Conservation (phyloP, 2,888 invertebrate species). For the Exephanes ischioxanthus region DNA sequence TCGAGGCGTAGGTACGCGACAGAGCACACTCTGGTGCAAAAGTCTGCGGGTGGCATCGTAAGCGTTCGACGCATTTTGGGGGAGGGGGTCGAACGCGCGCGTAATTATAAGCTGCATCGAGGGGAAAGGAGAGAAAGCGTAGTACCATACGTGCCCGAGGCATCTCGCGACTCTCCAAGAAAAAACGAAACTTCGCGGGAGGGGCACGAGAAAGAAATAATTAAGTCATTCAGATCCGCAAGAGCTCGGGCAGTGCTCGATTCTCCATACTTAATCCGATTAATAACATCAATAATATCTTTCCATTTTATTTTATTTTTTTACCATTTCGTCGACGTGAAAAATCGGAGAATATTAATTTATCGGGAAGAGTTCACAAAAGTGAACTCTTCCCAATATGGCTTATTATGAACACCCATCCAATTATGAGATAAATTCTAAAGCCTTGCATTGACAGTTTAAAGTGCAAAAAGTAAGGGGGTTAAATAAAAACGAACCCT, state of each 20-base stretch:
- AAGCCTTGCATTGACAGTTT: conserved; percentile 5
- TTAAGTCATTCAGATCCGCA: conserved; percentile 43
- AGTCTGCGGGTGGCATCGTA: conserved; percentile 62
- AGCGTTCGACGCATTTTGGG: conserved; percentile 34
- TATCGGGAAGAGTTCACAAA: no score
- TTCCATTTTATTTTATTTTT: no score
- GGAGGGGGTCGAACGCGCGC: conserved; percentile 36
- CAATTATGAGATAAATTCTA: conserved; percentile 1
- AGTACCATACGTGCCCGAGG: conserved; percentile 39
- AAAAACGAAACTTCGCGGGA: conserved; percentile 39
- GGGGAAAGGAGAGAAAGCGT: conserved; percentile 38
- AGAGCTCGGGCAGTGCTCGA: not conserved
- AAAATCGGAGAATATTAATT: no score
- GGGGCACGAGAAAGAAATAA: conserved; percentile 17
- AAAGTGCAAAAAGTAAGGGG: not conserved
- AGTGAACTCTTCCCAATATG: not conserved
- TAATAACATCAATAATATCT: not conserved
- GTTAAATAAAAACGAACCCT: no score
- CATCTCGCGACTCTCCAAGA: not conserved
- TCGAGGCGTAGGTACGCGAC: conserved; percentile 36
- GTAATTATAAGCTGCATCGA: conserved; percentile 49
- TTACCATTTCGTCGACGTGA: no score
- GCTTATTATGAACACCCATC: not conserved
- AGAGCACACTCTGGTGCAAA: conserved; percentile 36
- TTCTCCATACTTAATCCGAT: not conserved